These are phyloP conservation scores for Oxygymnocypris stewartii DNA, from an alignment of 2,113 vertebrate genomes.

Conservation along the genomic window DNA sequence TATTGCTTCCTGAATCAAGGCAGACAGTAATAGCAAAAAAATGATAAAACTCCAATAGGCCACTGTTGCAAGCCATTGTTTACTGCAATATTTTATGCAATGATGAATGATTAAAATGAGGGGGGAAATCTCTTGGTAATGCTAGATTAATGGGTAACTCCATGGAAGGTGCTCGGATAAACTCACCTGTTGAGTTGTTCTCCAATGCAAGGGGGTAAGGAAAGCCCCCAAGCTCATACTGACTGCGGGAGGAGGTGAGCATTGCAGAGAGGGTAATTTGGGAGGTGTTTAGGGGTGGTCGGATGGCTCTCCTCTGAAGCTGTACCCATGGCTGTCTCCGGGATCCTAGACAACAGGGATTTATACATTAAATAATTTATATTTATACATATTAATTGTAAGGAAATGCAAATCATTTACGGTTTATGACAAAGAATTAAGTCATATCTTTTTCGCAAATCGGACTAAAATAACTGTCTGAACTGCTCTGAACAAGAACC, in stretches of 20 bases:
- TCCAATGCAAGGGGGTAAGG: slow-evolving; percentile 82
- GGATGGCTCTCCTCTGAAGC: slow-evolving; percentile 78
- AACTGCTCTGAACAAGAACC: background rate
- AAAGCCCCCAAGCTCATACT: slow-evolving; percentile 77
- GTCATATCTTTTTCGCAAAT: background rate
- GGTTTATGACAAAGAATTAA: background rate
- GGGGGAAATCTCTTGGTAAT: background rate
- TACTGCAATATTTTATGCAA: background rate
- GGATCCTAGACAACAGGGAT: slow-evolving; percentile 68
- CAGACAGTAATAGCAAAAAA: background rate
- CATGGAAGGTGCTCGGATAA: background rate
- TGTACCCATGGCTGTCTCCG: slow-evolving; percentile 83
- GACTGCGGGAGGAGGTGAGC: slow-evolving; percentile 79
- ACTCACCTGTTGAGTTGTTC: slow-evolving; percentile 75
- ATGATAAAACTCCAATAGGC: background rate
- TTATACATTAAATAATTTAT: background rate
- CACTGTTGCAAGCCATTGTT: background rate
- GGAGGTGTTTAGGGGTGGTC: slow-evolving; percentile 76
- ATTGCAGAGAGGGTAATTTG: slow-evolving; percentile 80
- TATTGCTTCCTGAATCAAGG: slow-evolving; percentile 61
- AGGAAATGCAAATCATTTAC: too few relatives aligned
- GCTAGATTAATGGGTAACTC: background rate
- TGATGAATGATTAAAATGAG: background rate
- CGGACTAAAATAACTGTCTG: background rate
- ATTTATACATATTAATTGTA: too few relatives aligned